Conservation (phyloP, 2,113 vertebrate species). For the Leuciscus idus region DNA sequence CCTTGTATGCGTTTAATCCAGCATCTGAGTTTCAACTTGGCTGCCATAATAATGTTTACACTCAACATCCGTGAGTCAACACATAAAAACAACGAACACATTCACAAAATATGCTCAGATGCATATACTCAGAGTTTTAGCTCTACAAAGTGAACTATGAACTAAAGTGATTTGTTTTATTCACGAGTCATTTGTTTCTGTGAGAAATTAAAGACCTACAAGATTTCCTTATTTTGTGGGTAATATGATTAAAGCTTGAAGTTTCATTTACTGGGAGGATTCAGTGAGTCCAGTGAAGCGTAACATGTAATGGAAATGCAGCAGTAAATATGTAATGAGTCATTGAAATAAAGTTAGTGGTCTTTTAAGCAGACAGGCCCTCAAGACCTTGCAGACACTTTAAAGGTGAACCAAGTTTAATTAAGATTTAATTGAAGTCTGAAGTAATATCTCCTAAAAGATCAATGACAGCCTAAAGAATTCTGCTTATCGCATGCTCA, state of each 20-base stretch:
- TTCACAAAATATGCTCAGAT: background rate
- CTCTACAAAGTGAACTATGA: background rate
- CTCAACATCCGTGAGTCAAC: background rate
- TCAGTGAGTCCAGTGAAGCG: background rate
- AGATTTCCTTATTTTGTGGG: background rate
- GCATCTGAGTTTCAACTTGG: background rate
- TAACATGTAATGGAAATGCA: constrained; percentile 27
- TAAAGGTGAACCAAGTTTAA: constrained; percentile 30
- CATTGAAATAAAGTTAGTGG: constrained; percentile 10
- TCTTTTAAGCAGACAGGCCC: constrained; percentile 2
- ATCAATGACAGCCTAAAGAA: constrained; percentile 14
- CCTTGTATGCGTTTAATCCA: background rate
- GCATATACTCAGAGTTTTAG: background rate
- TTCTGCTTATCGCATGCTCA: constrained; percentile 3
- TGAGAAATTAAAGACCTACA: background rate
- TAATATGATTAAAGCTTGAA: constrained; percentile 20
- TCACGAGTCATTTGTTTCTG: background rate
- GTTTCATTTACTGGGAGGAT: constrained; percentile 20
- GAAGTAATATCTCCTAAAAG: constrained; percentile 21
- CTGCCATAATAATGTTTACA: constrained; percentile 5
- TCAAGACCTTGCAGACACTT: constrained; percentile 29
- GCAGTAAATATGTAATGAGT: constrained; percentile 25
- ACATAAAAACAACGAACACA: background rate
- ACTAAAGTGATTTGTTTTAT: background rate
- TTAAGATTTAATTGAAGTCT: constrained; percentile 34